Evolutionary conservation across 2,888 invertebrate species (phyloP).

Genomic region (Agrotis exclamationis): DNA sequence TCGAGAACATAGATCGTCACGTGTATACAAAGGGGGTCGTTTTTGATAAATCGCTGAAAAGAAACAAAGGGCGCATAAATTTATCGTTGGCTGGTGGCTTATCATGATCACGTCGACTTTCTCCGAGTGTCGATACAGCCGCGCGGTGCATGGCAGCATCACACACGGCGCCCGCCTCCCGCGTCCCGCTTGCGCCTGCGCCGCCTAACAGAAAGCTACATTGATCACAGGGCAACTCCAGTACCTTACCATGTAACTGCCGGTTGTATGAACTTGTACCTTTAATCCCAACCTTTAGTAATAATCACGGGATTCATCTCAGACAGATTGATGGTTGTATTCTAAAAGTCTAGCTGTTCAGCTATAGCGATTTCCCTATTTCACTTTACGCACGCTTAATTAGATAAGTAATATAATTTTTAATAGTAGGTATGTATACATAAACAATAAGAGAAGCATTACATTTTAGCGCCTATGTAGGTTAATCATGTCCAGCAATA

Average conservation of each 20-base stretch:
- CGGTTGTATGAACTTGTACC: slow-evolving; percentile 47
- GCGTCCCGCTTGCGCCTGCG: slow-evolving; percentile 47
- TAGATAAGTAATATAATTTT: not conserved
- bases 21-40: slow-evolving; percentile 75
- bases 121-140: slow-evolving; percentile 81
- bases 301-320: slow-evolving; percentile 14
- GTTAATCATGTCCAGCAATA: not conserved
- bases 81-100: slow-evolving; percentile 83
- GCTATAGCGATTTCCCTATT: not conserved
- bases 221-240: slow-evolving; percentile 55
- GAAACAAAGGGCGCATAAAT: slow-evolving; percentile 90
- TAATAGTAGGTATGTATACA: not conserved
- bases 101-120: slow-evolving; percentile 88
- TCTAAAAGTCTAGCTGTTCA: slow-evolving; percentile 5
- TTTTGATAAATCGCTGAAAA: slow-evolving; percentile 89
- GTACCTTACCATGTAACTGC: slow-evolving; percentile 31
- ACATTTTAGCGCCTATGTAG: not conserved
- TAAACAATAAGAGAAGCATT: not conserved
- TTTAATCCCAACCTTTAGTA: slow-evolving; percentile 46
- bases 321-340: slow-evolving; percentile 38
- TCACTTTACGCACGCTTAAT: not conserved
- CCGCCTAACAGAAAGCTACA: slow-evolving; percentile 60
- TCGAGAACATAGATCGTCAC: slow-evolving; percentile 58
- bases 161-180: slow-evolving; percentile 60
- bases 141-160: slow-evolving; percentile 65